phyloP scores from a whole-genome alignment of 1,140 invertebrate genomes.

The Drosophila sp. region DNA sequence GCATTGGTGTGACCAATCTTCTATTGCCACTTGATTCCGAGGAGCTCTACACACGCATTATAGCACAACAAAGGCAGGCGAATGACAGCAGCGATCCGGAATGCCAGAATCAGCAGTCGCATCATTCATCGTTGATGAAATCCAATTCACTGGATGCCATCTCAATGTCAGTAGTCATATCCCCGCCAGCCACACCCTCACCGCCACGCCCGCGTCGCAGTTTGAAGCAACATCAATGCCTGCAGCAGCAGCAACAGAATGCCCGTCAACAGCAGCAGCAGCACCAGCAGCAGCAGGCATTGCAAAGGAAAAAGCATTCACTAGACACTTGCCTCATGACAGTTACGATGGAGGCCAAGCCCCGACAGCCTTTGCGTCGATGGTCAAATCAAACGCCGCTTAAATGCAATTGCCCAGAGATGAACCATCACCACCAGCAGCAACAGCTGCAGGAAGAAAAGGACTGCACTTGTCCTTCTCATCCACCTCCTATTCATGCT shows the following conservation, averaged over 20 bases:
- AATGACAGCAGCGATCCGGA: conserved; percentile 36
- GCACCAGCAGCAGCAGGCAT: conserved; percentile 4
- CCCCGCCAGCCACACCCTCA: conserved; percentile 62
- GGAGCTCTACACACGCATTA: conserved; percentile 76
- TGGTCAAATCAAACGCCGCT: conserved; percentile 75
- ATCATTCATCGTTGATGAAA: conserved; percentile 56
- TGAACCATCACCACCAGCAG: neutral
- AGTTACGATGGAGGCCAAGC: neutral
- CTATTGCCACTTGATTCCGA: conserved; percentile 78
- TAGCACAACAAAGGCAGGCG: conserved; percentile 66
- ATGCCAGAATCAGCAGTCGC: conserved; percentile 1
- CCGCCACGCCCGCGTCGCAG: conserved; percentile 72
- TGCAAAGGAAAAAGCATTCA: conserved; percentile 52
- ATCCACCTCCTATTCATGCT: neutral
- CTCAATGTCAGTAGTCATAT: conserved; percentile 66
- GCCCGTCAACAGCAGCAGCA: conserved; percentile 31
- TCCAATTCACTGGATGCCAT: conserved; percentile 80
- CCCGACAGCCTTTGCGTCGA: conserved; percentile 51
- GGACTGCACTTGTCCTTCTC: conserved; percentile 30
- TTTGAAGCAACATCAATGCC: conserved; percentile 73
- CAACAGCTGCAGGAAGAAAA: conserved; percentile 30
- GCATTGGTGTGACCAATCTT: conserved; percentile 69
- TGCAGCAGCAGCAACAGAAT: conserved; percentile 47
- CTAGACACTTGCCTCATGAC: conserved; percentile 52
- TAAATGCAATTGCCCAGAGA: conserved; percentile 62